phyloP scores from a whole-genome alignment of 2,888 invertebrate species.

The Idaea straminata region DNA sequence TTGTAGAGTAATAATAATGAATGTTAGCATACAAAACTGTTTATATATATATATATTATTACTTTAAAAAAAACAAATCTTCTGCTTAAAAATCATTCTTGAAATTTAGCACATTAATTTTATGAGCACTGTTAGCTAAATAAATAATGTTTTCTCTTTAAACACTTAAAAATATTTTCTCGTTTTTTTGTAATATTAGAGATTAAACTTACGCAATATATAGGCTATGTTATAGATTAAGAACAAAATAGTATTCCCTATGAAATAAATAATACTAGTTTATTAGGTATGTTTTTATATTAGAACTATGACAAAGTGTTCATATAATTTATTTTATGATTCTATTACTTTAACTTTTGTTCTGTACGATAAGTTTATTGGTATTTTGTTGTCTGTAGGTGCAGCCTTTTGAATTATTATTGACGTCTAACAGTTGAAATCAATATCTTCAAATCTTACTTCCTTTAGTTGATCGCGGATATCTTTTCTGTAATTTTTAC shows the following conservation, averaged over 20 bases:
- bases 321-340: slow-evolving; percentile 65
- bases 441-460: not conserved
- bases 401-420: not conserved
- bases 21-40: not conserved
- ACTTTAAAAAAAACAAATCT: not conserved
- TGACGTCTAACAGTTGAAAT: not conserved
- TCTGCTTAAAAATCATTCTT: not conserved
- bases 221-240: slow-evolving; percentile 54
- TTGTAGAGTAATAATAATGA: not conserved
- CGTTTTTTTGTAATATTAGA: slow-evolving; percentile 1
- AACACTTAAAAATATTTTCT: not conserved
- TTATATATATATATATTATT: too few species aligned
- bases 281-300: slow-evolving; percentile 41
- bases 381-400: not conserved
- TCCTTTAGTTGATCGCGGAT: too few species aligned
- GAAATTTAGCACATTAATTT: not conserved
- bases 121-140: not conserved
- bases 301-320: slow-evolving; percentile 46
- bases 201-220: slow-evolving; percentile 33
- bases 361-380: slow-evolving; percentile 35
- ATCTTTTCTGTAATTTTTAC: too few species aligned
- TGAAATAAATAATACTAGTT: slow-evolving; percentile 36
- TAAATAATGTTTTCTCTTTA: not conserved
- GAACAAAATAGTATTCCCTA: slow-evolving; percentile 66
- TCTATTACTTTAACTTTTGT: slow-evolving; percentile 45